Base-by-base conservation (phyloP, 2,797 vertebrate species). In the Muscicapa comitata region DNA sequence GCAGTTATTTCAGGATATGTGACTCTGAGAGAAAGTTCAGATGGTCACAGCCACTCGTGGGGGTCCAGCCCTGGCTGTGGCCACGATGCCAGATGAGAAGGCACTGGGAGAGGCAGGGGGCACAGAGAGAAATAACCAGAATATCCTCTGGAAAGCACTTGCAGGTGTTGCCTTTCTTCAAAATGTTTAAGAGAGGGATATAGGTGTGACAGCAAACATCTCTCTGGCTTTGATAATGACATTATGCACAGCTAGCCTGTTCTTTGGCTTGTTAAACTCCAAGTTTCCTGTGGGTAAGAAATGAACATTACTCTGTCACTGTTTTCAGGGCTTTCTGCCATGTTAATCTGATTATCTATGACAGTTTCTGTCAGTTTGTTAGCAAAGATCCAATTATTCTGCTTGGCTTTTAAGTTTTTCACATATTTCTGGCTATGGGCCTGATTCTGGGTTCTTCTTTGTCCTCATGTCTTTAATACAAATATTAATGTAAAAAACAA, bases 331-430 rank as follows among this genome's bases (percentile, higher is more conserved):
- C 94, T 85, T 96, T 90, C 84, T 95, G 94, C 95, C 92, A 93
- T 54, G 88, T 91, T 93, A 92, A 94, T 97, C 86, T 93, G 93
- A 96, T 97, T 95, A 96, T 96, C 93, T 90, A 76, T 83, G 94
- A 76, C 90, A 96, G 71, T 86, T 92, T 86, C 91, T 95, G 93
- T 90, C 92, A 88, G 75, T 92, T 95, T 91, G 94, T 95, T 96
- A 96, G 91, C 8, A 19, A 67, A 96, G 79, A 96, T 95, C 95
- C 96, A 96, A 95, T 94, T 94, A 93, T 93, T 93, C 88, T 91
- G 88, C 93, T 94, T 95, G 93, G 75, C 88, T 96, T 97, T 93
- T 85, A 95, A 94, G 92, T 96, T 95, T 70, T 70, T 86, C 54
- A n/a, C 68, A 51, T 75, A 43, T 85, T 92, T 90, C 94, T 96